These are phyloP conservation scores for Andrena praecox DNA, from an alignment of 2,888 invertebrate species.

Conservation along the genomic window DNA sequence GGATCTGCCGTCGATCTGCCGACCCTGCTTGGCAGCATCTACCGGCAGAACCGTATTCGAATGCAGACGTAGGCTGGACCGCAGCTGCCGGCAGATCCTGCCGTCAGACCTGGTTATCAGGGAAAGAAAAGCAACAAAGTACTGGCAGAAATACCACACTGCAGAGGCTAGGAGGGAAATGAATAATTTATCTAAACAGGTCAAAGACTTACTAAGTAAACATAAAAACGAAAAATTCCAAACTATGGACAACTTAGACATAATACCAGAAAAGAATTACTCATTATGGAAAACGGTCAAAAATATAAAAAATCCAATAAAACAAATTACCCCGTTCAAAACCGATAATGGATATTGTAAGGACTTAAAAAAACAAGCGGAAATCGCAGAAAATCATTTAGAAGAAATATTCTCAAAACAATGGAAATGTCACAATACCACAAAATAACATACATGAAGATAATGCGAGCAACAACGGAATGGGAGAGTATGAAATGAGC, in stretches of 20 bases:
- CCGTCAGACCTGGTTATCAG: no score
- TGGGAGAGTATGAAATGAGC: neutral
- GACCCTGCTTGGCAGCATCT: no score
- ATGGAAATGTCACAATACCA: no score
- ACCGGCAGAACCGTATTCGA: no score
- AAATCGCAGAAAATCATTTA: neutral
- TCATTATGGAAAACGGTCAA: neutral
- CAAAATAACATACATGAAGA: no score
- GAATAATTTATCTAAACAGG: no score
- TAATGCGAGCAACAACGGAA: no score
- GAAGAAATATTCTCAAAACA: neutral
- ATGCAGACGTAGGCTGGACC: no score
- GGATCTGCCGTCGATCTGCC: no score
- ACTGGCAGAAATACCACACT: neutral
- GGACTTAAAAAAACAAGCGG: neutral
- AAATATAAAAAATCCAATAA: slow-evolving; percentile 3
- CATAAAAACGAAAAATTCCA: slow-evolving; percentile 9
- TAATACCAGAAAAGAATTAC: neutral
- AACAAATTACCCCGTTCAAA: neutral
- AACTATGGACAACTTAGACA: neutral
- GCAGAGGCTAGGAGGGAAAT: no score
- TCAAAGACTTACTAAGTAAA: neutral
- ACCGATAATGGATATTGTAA: neutral
- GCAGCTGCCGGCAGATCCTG: no score
- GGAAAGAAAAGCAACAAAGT: neutral